Evolutionary conservation across 2,797 vertebrate genomes (phyloP), one percentile per base, ranked within the genome.

Genomic region (Premnoplex brunnescens): DNA sequence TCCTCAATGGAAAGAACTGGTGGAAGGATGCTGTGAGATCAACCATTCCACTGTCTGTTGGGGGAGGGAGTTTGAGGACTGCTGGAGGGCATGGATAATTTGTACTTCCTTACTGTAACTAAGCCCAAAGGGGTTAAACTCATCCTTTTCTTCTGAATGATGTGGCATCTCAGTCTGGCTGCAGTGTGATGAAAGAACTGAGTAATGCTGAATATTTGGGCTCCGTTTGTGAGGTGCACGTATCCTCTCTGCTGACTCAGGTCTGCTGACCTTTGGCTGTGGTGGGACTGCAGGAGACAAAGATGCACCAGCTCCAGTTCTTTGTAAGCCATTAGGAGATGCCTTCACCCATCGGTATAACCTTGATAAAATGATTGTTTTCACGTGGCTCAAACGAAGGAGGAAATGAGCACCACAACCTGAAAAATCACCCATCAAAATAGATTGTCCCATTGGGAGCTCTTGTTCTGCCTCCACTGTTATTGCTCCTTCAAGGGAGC

Each of bases 51-150:
- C 44, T 75, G 0, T 48, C 58, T 73, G 36, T 37, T 18, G 14
- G 22, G 36, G 55, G 24, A 90, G 21, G 23, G 58, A 44, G 54
- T 43, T 63, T 49, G 63, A 79, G 63, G 22, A 32, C 68, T 91
- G 71, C 91, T 93, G 3, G 6, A 91, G 77, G 85, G 71, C 80
- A 41, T 51, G 73, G 27, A 73, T 85, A 43, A 52, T 63, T 80
- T 72, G 15, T 37, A 27, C 14, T 92, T 96, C 59, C 76, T 92
- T 91, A 51, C 62, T 59, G 55, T 88, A 76, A 85, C 78, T 88
- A 69, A 73, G 79, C 85, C 91, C 15, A 6, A 39, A 81, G 91
- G 92, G 34, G 7, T 87, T 90, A 81, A 90, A 91, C 59, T 95
- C 91, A 91, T 63, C 54, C 69, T 49, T 78, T 88, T 76, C 21